Conservation (phyloP, 2,888 invertebrate genomes). For the Chelonus formosanus region DNA sequence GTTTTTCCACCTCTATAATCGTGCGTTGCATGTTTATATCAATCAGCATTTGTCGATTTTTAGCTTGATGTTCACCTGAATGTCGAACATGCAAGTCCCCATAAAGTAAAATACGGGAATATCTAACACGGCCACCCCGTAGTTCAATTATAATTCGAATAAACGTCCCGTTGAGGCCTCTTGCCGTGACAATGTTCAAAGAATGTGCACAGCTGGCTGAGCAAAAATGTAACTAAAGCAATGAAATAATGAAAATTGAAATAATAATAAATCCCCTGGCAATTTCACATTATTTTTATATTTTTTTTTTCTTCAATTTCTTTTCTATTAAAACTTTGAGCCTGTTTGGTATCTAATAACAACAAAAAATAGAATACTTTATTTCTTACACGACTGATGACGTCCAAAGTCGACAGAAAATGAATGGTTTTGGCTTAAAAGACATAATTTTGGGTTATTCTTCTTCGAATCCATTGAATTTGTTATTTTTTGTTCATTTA, state of each 20-base stretch:
- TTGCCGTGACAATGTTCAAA: conserved; percentile 35
- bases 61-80: conserved; percentile 5
- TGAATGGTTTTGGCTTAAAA: too few relatives aligned
- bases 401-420: too few relatives aligned
- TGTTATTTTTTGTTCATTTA: too few relatives aligned
- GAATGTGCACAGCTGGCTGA: conserved; percentile 48
- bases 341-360: too few relatives aligned
- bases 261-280: conserved; percentile 1
- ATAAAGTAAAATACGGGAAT: neutral
- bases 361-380: too few relatives aligned
- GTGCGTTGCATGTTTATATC: conserved; percentile 1
- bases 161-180: conserved; percentile 49
- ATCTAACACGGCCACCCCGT: conserved; percentile 42
- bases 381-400: too few relatives aligned
- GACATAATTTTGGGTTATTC: too few relatives aligned
- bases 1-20: conserved; percentile 36
- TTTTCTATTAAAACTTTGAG: too few relatives aligned
- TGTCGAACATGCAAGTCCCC: neutral
- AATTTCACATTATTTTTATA: neutral
- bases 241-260: conserved; percentile 40
- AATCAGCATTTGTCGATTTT: conserved; percentile 4
- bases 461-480: too few relatives aligned
- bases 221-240: conserved; percentile 34
- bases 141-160: conserved; percentile 53
- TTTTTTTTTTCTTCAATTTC: too few relatives aligned